These are phyloP conservation scores for Magallana ariakensis DNA, from an alignment of 1,140 invertebrate species.

Conservation along the genomic window DNA sequence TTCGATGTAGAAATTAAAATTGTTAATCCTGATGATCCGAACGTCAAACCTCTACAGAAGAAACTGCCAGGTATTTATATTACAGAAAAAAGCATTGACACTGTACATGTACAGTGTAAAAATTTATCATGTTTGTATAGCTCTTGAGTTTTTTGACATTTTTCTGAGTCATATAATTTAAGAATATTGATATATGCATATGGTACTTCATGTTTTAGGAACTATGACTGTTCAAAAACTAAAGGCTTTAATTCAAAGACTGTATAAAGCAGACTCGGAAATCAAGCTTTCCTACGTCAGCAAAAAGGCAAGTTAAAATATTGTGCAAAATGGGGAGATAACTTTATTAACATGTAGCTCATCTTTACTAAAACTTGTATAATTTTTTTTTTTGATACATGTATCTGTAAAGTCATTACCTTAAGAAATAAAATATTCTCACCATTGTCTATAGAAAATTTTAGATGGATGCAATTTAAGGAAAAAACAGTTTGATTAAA, in stretches of 20 bases:
- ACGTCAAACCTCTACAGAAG: constrained; percentile 71
- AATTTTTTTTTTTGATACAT: too few species aligned
- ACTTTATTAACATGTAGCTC: background rate
- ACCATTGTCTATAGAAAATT: too few species aligned
- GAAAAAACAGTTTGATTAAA: too few species aligned
- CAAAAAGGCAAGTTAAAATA: constrained; percentile 79
- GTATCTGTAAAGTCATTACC: too few species aligned
- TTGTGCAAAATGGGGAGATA: constrained; percentile 7
- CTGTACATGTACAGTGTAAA: background rate
- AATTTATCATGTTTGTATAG: background rate
- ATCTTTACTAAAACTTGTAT: too few species aligned
- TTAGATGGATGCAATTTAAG: too few species aligned
- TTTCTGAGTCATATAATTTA: background rate
- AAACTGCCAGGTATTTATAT: constrained; percentile 73
- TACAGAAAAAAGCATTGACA: background rate
- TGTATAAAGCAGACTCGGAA: constrained; percentile 84
- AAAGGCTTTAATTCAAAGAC: constrained; percentile 85
- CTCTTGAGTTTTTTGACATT: background rate
- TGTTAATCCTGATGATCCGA: constrained; percentile 67
- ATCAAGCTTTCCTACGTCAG: constrained; percentile 82
- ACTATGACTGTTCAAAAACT: constrained; percentile 92
- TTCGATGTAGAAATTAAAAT: constrained; percentile 72
- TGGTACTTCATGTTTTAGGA: constrained; percentile 68
- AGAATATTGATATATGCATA: background rate
- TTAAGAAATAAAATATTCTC: too few species aligned